Percentiles rank a stretch among this genome's conserved stretches.
These are phyloP conservation scores for Sycophila texana DNA, from an alignment of 2,888 invertebrate genomes.

Conservation along the genomic window DNA sequence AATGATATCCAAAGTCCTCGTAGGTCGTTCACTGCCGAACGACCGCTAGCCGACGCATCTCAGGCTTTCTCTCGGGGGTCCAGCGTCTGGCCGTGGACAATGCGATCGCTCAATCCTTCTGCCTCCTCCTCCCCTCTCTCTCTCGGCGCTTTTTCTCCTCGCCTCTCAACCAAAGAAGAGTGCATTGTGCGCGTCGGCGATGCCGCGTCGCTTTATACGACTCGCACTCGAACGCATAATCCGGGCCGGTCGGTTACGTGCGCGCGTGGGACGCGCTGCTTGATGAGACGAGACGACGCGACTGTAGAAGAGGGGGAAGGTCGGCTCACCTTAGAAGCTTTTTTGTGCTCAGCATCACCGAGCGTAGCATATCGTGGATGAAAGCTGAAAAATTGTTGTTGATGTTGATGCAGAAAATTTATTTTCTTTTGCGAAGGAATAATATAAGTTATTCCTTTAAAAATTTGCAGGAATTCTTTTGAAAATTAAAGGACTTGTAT, in stretches of 20 bases:
- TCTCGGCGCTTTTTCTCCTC: slow-evolving; percentile 8
- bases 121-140: background rate
- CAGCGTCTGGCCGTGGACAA: slow-evolving; percentile 26
- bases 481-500: too few species aligned
- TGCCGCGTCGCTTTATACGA: slow-evolving; percentile 24
- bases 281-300: background rate
- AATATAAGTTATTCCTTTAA: too few species aligned
- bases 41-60: background rate
- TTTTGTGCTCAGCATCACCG: slow-evolving; percentile 12
- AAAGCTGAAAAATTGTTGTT: too few species aligned
- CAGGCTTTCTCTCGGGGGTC: background rate
- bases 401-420: too few species aligned
- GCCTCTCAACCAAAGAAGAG: slow-evolving; percentile 4
- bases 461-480: too few species aligned
- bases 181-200: slow-evolving; percentile 36
- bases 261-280: slow-evolving; percentile 19
- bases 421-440: too few species aligned
- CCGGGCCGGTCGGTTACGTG: slow-evolving; percentile 9
- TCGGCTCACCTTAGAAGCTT: slow-evolving; percentile 44
- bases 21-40: background rate
- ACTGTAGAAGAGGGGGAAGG: slow-evolving; percentile 17
- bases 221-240: slow-evolving; percentile 32
- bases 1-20: too few species aligned
- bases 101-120: slow-evolving; percentile 21
- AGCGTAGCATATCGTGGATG: too few species aligned